phyloP scores from a whole-genome alignment of 2,888 invertebrate genomes.

The Helleia helle region DNA sequence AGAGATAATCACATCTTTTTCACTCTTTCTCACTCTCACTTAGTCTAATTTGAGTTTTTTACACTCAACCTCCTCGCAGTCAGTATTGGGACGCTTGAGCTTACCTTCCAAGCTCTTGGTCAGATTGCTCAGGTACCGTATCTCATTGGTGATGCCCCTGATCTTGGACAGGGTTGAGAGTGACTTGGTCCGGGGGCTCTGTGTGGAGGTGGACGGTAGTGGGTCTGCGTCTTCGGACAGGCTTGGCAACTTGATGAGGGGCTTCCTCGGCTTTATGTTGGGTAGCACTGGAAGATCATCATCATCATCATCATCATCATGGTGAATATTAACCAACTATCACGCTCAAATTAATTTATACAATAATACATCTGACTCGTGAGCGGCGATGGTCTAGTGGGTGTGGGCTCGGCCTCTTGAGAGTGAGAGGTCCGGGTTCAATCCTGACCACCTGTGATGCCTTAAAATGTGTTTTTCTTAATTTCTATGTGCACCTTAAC shows the following conservation, averaged over 20 bases:
- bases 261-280: slow-evolving; percentile 61
- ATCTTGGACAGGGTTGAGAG: slow-evolving; percentile 40
- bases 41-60: slow-evolving; percentile 44
- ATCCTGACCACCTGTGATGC: too few species aligned
- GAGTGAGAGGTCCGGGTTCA: too few species aligned
- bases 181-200: slow-evolving; percentile 26
- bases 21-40: not conserved
- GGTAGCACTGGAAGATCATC: slow-evolving; percentile 41
- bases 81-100: slow-evolving; percentile 31
- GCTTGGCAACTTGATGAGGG: slow-evolving; percentile 50
- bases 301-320: too few species aligned
- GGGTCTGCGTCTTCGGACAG: slow-evolving; percentile 38
- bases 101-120: slow-evolving; percentile 32
- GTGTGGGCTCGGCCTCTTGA: too few species aligned
- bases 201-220: slow-evolving; percentile 29
- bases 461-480: too few species aligned
- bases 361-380: too few species aligned
- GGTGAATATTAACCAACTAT: too few species aligned
- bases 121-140: slow-evolving; percentile 36
- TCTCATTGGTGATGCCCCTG: slow-evolving; percentile 44
- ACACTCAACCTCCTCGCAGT: slow-evolving; percentile 26
- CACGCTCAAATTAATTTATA: too few species aligned
- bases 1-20: too few species aligned
- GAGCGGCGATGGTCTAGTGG: too few species aligned
- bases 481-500: too few species aligned